Evolutionary conservation across 2,888 invertebrate genomes (phyloP).

Genomic region (Trissolcus brochymenae): DNA sequence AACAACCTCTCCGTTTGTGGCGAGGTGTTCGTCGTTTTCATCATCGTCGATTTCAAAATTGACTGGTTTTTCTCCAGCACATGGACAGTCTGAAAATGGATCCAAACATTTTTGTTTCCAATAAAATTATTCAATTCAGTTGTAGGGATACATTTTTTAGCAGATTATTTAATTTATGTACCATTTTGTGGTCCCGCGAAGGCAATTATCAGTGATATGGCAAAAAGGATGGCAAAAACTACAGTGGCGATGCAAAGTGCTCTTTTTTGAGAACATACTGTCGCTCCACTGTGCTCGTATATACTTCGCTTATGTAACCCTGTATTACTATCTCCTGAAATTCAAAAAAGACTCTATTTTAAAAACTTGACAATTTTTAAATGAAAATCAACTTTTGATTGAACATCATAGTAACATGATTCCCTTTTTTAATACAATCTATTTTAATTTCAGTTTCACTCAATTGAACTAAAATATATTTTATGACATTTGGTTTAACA

Average conservation of each 20-base stretch:
- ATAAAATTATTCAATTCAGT: too few relatives aligned
- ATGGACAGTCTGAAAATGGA: slow-evolving; percentile 80
- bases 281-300: slow-evolving; percentile 86
- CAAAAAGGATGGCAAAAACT: slow-evolving; percentile 87
- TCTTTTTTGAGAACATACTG: slow-evolving; percentile 90
- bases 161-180: slow-evolving; percentile 70
- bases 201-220: slow-evolving; percentile 90
- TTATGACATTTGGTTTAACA: too few relatives aligned
- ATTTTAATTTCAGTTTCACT: too few relatives aligned
- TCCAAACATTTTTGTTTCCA: neutral
- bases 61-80: slow-evolving; percentile 82
- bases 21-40: slow-evolving; percentile 82
- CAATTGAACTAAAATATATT: too few relatives aligned
- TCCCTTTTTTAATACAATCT: too few relatives aligned
- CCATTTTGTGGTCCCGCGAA: slow-evolving; percentile 93
- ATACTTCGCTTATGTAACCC: slow-evolving; percentile 82
- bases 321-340: slow-evolving; percentile 81
- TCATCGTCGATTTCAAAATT: slow-evolving; percentile 81
- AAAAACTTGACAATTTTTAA: neutral
- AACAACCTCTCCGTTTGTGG: slow-evolving; percentile 81
- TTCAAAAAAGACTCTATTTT: slow-evolving; percentile 61
- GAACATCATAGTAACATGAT: too few relatives aligned
- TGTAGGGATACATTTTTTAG: neutral
- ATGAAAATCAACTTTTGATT: too few relatives aligned
- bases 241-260: slow-evolving; percentile 89